These are phyloP conservation scores for Campylorhamphus procurvoides DNA, from an alignment of 2,113 vertebrate genomes.

Conservation along the genomic window DNA sequence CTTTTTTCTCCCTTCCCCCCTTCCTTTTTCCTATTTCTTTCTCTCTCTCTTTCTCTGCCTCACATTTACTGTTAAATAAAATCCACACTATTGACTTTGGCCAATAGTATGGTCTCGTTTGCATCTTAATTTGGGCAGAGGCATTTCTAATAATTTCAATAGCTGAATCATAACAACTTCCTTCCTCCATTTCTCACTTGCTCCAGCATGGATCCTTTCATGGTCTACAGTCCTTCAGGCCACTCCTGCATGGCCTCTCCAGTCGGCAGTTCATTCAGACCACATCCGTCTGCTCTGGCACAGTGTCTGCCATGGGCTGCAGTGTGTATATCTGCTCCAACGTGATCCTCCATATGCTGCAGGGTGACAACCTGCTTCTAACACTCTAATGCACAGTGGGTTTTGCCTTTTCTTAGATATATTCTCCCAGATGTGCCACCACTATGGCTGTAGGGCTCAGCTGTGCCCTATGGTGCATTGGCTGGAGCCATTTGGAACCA, in stretches of 20 bases:
- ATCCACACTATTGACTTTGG: no score
- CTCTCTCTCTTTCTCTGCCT: no score
- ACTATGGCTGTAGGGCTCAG: rapidly evolving
- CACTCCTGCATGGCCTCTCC: neutral
- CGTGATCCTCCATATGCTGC: neutral
- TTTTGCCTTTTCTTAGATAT: neutral
- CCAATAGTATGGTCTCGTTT: no score
- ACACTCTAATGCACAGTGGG: neutral
- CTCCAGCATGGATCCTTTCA: neutral
- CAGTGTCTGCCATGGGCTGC: neutral
- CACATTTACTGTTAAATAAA: no score
- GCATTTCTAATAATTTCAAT: no score
- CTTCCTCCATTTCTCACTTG: neutral
- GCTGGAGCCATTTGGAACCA: neutral
- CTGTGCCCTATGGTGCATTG: rapidly evolving
- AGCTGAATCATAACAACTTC: neutral
- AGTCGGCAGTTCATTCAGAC: neutral
- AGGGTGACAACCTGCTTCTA: neutral
- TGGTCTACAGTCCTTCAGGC: neutral
- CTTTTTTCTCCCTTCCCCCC: no score
- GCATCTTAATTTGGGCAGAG: no score
- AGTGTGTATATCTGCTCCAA: neutral
- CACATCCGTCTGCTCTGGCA: neutral
- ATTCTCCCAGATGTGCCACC: neutral
- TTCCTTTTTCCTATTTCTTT: no score